These are phyloP conservation scores for Hyposoter dolosus DNA, from an alignment of 2,888 invertebrate genomes.

Conservation along the genomic window DNA sequence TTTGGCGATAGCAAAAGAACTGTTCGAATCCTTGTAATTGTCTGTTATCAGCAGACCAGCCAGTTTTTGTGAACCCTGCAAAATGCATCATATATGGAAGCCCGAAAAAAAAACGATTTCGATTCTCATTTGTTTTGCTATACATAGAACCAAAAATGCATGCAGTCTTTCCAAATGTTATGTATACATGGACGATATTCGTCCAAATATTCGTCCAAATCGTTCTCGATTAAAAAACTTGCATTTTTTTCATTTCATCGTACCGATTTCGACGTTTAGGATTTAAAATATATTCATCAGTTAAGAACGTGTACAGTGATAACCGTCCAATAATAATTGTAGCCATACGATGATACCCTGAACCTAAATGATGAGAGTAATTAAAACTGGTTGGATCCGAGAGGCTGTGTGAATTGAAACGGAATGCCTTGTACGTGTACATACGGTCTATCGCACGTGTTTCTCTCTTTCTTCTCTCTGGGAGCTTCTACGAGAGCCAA, in stretches of 20 bases:
- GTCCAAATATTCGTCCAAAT: neutral
- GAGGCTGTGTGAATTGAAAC: neutral
- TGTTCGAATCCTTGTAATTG: neutral
- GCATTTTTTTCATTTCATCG: neutral
- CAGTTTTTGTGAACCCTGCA: neutral
- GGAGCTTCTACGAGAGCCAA: constrained; percentile 57
- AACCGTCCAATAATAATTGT: neutral
- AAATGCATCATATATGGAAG: neutral
- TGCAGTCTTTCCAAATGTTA: neutral
- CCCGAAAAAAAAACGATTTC: neutral
- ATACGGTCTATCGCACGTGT: constrained; percentile 43
- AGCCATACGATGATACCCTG: neutral
- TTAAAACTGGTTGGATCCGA: neutral
- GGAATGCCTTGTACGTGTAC: neutral
- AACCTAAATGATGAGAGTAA: constrained; percentile 2
- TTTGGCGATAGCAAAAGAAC: neutral
- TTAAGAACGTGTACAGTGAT: neutral
- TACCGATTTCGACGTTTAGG: neutral
- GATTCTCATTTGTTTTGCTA: neutral
- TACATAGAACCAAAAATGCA: neutral
- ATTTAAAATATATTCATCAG: neutral
- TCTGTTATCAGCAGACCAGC: neutral
- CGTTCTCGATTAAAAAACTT: neutral
- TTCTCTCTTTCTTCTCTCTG: constrained; percentile 51
- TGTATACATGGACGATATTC: neutral